Evolutionary conservation across 2,113 vertebrate species (phyloP), one percentile per base, ranked within the genome.

Genomic region (Tapirus terrestris): DNA sequence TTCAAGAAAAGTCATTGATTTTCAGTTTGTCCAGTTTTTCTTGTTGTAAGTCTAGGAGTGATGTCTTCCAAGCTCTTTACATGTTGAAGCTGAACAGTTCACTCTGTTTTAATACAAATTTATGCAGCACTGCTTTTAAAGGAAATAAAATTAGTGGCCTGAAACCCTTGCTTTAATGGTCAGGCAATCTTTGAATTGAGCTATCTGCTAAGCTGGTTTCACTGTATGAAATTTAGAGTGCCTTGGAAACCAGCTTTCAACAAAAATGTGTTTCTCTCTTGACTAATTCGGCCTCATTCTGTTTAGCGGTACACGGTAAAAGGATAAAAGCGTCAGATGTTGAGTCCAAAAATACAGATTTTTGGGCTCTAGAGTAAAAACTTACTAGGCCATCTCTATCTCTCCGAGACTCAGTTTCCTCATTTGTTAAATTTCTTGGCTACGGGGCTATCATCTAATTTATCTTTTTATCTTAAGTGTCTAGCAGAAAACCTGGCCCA

Each of bases 81-180:
- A 65, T 60, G 14, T 70, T n/a, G n/a, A 51, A 91, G 11, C 45
- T 63, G 48, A 79, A 93, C 51, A 43, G 20, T 70, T 61, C 61
- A 89, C 36, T 91, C 51, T 73, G 11, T 58, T 81, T 97, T 85
- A 95, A 94, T 91, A 27, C 33, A 91, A 60, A 77, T 91, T 96
- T 96, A 96, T 68, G 96, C 75, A 89, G 48, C n/a, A 75, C 27
- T 65, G 8, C 61, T 91, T 16, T 48, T 76, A 89, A 96, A 97
- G 89, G 21, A 97, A 96, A 94, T 94, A 96, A 91, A 97, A 91
- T 70, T 90, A 92, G 88, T 81, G 84, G 80, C 93, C 81, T 95
- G 91, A 96, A 97, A 97, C 89, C 39, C 21, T 91, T 95, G 25
- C 68, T 93, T 97, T 93, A 93, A 96, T 48, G 93, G 58, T 63